Conservation (phyloP, 2,888 invertebrate genomes). For the Conomelus anceps region DNA sequence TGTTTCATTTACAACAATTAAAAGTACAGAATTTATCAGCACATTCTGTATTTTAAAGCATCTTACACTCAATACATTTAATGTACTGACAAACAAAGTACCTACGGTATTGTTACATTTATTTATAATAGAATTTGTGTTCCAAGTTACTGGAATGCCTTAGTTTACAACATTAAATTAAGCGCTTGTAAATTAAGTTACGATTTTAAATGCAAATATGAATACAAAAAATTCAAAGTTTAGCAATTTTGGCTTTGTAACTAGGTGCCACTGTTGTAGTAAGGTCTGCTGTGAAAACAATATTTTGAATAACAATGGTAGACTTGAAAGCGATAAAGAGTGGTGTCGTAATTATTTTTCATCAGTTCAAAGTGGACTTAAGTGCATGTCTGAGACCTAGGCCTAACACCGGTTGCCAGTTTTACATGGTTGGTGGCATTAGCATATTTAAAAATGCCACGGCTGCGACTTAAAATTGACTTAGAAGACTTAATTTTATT, state of each 20-base stretch:
- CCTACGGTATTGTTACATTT: not conserved
- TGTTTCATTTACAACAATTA: too few species aligned
- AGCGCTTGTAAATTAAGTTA: not conserved
- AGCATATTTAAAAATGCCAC: not conserved
- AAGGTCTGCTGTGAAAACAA: not conserved
- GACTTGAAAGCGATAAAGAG: not conserved
- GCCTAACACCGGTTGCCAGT: not conserved
- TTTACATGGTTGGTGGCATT: not conserved
- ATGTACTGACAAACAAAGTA: not conserved
- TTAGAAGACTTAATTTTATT: not conserved
- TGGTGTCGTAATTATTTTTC: not conserved
- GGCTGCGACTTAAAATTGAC: not conserved
- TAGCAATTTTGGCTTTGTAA: not conserved
- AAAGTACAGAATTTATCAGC: not conserved
- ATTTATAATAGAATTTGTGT: not conserved
- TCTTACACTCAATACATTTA: not conserved
- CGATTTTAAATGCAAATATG: not conserved
- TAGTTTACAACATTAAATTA: not conserved
- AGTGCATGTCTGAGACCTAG: not conserved
- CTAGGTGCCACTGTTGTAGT: not conserved
- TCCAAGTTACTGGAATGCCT: not conserved
- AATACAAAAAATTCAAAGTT: not conserved
- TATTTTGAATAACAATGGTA: not conserved
- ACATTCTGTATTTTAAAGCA: not conserved
- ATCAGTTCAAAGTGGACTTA: not conserved